These are phyloP conservation scores for Myotis daubentonii DNA, from an alignment of 2,797 vertebrate genomes.

Conservation along the genomic window DNA sequence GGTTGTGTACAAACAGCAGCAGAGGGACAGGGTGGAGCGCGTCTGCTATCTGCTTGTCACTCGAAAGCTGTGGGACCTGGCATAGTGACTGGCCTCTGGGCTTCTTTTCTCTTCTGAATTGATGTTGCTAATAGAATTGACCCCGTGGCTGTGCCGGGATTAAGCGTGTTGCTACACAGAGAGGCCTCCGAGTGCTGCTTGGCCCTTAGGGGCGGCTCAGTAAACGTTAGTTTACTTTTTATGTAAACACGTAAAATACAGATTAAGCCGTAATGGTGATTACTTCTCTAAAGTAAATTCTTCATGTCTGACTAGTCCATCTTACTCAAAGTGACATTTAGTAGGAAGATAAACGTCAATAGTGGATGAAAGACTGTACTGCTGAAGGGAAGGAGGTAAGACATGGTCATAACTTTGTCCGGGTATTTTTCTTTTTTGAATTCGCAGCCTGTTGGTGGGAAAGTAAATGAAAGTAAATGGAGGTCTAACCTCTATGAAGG, in stretches of 20 bases:
- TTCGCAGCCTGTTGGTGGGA: background rate
- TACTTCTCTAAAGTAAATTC: constrained; percentile 35
- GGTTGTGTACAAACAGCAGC: too few relatives aligned
- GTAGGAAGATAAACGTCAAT: background rate
- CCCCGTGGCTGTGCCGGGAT: background rate
- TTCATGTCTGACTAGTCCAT: background rate
- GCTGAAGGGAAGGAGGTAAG: background rate
- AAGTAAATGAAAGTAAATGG: background rate
- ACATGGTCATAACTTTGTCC: background rate
- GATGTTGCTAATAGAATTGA: background rate
- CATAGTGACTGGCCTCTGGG: background rate
- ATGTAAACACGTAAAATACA: background rate
- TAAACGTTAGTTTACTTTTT: constrained; percentile 6
- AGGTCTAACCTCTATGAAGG: background rate
- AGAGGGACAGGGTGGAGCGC: background rate
- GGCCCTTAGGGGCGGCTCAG: background rate
- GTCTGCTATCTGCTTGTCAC: background rate
- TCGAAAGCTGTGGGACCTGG: background rate
- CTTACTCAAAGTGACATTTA: background rate
- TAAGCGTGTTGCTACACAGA: background rate
- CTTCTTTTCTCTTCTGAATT: background rate
- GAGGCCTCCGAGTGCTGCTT: background rate
- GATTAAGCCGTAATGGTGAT: background rate
- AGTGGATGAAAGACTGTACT: background rate
- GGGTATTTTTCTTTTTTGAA: background rate